Evolutionary conservation across 2,888 invertebrate genomes (phyloP).

Genomic region (Callyntrura guangdongensis): DNA sequence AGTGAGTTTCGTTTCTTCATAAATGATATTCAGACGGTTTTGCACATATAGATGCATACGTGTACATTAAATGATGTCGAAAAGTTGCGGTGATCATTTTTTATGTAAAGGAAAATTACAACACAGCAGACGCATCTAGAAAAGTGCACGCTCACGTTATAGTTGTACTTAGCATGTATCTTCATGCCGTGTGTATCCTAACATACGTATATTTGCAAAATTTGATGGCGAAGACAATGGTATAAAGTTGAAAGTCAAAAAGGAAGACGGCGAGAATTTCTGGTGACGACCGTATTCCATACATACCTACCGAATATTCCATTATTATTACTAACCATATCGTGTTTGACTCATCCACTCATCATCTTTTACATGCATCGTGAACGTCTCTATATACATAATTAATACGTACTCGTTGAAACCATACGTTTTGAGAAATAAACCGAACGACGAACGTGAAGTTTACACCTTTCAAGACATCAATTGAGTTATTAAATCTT

Average conservation of each 20-base stretch:
- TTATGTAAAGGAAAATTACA: constrained; percentile 37
- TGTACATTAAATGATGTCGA: constrained; percentile 15
- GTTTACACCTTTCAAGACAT: no score
- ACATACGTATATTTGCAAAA: background rate
- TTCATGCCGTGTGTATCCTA: background rate
- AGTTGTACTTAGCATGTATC: background rate
- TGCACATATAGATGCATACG: background rate
- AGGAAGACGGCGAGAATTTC: background rate
- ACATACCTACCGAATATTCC: no score
- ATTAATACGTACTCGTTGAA: no score
- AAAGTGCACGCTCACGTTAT: background rate
- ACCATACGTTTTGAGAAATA: no score
- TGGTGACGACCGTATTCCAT: no score
- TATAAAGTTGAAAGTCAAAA: constrained; percentile 24
- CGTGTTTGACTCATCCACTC: no score
- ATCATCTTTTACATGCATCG: no score
- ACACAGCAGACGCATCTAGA: background rate
- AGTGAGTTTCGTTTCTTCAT: constrained; percentile 20
- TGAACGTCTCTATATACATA: no score
- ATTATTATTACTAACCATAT: no score
- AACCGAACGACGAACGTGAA: no score
- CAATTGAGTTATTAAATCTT: no score
- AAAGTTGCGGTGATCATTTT: constrained; percentile 42
- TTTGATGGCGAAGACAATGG: constrained; percentile 12
- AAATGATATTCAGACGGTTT: constrained; percentile 10